phyloP scores from a whole-genome alignment of 2,797 vertebrate genomes.

The Acrossocheilus fasciatus region DNA sequence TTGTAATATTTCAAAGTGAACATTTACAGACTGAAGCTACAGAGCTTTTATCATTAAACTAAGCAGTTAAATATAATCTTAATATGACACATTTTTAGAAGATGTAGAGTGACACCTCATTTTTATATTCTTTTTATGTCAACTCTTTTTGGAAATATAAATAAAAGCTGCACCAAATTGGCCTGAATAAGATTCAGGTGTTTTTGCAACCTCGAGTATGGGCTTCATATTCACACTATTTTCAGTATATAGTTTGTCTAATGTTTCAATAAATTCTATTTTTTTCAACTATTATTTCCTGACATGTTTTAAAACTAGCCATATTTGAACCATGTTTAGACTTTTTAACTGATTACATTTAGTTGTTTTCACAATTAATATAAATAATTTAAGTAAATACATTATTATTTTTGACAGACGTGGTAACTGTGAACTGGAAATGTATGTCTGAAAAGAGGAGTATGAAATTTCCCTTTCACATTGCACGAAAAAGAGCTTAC shows the following conservation, averaged over 20 bases:
- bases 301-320: not conserved
- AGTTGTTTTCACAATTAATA: not conserved
- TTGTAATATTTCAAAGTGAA: not conserved
- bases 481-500: not conserved
- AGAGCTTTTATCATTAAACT: not conserved
- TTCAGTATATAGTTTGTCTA: not conserved
- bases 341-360: not conserved
- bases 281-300: not conserved
- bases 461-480: not conserved
- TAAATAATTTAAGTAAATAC: not conserved
- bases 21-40: too few species aligned
- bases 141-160: not conserved
- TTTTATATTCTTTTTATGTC: not conserved
- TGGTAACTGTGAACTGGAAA: not conserved
- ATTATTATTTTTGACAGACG: not conserved
- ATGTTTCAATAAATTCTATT: not conserved
- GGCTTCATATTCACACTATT: not conserved
- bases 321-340: not conserved
- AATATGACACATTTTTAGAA: not conserved
- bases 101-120: too few species aligned
- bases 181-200: not conserved
- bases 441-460: not conserved
- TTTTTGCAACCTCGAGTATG: not conserved
- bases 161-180: not conserved
- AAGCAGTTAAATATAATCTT: not conserved